Evolutionary conservation across 2,888 invertebrate species (phyloP).

Genomic region (Uloborus plumipes): DNA sequence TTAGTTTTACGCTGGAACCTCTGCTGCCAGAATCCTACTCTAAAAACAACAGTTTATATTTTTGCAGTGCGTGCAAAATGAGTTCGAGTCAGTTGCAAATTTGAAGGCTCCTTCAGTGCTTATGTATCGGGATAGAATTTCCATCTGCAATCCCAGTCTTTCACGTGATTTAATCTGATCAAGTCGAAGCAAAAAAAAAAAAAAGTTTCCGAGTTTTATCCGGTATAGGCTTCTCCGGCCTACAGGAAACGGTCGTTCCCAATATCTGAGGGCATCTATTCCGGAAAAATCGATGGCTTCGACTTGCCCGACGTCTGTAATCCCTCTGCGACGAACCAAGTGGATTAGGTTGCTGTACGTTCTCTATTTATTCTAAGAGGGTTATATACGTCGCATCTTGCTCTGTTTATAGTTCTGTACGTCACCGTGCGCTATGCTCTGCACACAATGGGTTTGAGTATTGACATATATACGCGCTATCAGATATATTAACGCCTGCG

Average conservation of each 20-base stretch:
- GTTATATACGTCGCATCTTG: conserved; percentile 36
- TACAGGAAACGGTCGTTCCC: conserved; percentile 56
- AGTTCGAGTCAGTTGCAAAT: conserved; percentile 18
- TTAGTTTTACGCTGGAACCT: too few species aligned
- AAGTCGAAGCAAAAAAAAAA: conserved; percentile 23
- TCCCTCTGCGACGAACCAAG: conserved; percentile 53
- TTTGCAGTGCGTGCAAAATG: too few species aligned
- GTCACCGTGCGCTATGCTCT: neutral
- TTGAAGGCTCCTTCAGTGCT: conserved; percentile 4
- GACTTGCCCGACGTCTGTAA: conserved; percentile 59
- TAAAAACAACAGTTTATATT: too few species aligned
- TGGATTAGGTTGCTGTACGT: conserved; percentile 56
- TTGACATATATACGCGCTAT: too few species aligned
- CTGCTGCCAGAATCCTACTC: too few species aligned
- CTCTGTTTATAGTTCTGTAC: conserved; percentile 37
- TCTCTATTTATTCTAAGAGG: conserved; percentile 57
- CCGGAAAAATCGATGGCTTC: conserved; percentile 59
- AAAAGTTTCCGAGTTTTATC: conserved; percentile 33
- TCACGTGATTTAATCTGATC: conserved; percentile 59
- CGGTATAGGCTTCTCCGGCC: conserved; percentile 24
- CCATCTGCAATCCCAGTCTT: conserved; percentile 32
- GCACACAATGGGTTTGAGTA: too few species aligned
- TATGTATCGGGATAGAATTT: conserved; percentile 29
- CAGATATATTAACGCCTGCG: too few species aligned
- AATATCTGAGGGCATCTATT: conserved; percentile 60